A percentile compares a stretch with the other conserved stretches of the same genome.
phyloP scores from a whole-genome alignment of 2,888 invertebrate genomes.

The Habrosyne pyritoides region DNA sequence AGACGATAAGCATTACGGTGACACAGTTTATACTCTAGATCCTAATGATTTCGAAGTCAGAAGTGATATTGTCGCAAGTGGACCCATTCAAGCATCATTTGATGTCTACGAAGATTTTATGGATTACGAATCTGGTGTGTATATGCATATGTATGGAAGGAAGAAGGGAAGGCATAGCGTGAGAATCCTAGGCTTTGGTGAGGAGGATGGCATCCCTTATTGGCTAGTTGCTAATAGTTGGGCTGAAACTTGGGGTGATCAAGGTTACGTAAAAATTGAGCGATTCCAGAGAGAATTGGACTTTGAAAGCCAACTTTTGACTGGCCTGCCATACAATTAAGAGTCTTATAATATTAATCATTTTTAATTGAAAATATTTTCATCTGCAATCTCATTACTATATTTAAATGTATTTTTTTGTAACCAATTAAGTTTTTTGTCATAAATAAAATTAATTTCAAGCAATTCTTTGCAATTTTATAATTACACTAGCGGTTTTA shows the following conservation, averaged over 20 bases:
- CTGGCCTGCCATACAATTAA: neutral
- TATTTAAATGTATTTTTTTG: neutral
- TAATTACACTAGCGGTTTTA: too few species aligned
- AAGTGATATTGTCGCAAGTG: conserved; percentile 88
- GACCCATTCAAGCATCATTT: conserved; percentile 91
- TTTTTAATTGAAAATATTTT: neutral
- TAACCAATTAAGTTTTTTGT: neutral
- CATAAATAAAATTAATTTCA: too few species aligned
- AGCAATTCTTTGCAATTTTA: too few species aligned
- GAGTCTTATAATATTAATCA: neutral
- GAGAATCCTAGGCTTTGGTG: conserved; percentile 91
- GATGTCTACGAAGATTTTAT: conserved; percentile 90
- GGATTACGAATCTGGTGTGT: conserved; percentile 87
- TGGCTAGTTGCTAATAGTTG: conserved; percentile 94
- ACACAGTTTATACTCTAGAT: conserved; percentile 67
- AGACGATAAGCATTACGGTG: conserved; percentile 87
- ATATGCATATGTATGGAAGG: conserved; percentile 85
- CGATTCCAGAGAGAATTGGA: neutral
- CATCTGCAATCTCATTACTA: neutral
- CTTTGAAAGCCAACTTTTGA: neutral
- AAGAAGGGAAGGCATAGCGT: conserved; percentile 90
- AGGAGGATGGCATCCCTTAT: conserved; percentile 86
- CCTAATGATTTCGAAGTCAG: conserved; percentile 84
- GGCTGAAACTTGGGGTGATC: conserved; percentile 92
- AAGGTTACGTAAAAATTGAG: conserved; percentile 89